These are phyloP conservation scores for Aspidoscelis tigris DNA, from an alignment of 2,113 vertebrate species.

Conservation along the genomic window DNA sequence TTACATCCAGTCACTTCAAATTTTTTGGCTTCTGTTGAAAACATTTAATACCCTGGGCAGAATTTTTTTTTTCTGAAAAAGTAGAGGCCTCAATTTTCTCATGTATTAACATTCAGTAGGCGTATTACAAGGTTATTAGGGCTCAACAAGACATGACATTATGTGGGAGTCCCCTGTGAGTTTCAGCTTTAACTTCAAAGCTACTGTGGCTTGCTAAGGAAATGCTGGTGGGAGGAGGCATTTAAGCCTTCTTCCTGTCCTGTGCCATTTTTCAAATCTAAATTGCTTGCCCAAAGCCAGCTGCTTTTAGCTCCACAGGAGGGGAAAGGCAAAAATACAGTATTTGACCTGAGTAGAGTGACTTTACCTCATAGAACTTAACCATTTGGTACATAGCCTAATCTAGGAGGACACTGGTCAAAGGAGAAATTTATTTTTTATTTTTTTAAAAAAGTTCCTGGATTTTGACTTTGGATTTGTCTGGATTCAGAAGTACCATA, in stretches of 20 bases:
- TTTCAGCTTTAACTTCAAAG: not conserved
- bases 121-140: constrained; percentile 1
- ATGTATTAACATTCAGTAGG: not conserved
- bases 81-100: not conserved
- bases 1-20: not conserved
- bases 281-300: not conserved
- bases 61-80: not conserved
- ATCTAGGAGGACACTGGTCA: not conserved
- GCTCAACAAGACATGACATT: not conserved
- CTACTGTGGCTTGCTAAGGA: not conserved
- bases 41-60: not conserved
- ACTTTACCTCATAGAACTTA: not conserved
- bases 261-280: not conserved
- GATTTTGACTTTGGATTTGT: not conserved
- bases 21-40: not conserved
- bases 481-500: no score
- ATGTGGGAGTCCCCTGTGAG: not conserved
- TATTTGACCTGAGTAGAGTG: not conserved
- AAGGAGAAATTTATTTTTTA: not conserved
- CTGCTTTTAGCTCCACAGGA: not conserved
- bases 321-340: not conserved
- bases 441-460: not conserved
- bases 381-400: not conserved
- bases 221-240: not conserved
- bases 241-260: not conserved